Evolutionary conservation across 2,113 vertebrate genomes (phyloP), one percentile per base, ranked within the genome.

Genomic region (Eptesicus fuscus): DNA sequence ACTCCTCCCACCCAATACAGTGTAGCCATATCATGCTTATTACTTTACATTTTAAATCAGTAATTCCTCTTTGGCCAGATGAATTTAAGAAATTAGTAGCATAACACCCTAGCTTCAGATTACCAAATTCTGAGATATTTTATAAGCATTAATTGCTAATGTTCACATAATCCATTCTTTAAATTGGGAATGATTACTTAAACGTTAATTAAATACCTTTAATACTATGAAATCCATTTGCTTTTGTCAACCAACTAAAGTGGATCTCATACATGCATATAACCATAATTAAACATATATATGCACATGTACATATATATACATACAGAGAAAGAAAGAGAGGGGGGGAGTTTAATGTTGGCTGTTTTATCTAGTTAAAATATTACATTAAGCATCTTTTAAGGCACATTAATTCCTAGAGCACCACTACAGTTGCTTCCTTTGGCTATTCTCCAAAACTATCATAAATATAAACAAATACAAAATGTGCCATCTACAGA

Each of bases 381-480:
- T 76, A 77, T 44, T 25, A 44, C 9, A 82, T 53, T 56, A 88
- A 90, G 47, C 82, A 78, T 90, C 23, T 82, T 63, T 92, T 71
- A 70, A 96, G 71, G 22, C 1, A 86, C 3, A 85, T 32, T 77
- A 47, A 87, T 4, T 67, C 17, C 59, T 37, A 79, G 2, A 93
- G 35, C 88, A 44, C 17, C 76, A 93, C 37, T 16, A 59, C 1
- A 35, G 23, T 56, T 93, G 12, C 22, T 95, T 80, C 9, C 1
- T 83, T 53, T 69, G 28, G 30, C 20, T 42, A 76, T 84, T 82
- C 80, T 91, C 85, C 7, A 30, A 95, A 11, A 86, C 61, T 96
- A 77, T 80, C 88, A 96, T 91, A 85, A 97, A 95, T 95, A 98
- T 49, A 12, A 28, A 95, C 44, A 16, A 59, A 94, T 71, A 67